Evolutionary conservation across 2,888 invertebrate species (phyloP), one percentile per base, ranked within the genome.

Genomic region (Acleris emargana): DNA sequence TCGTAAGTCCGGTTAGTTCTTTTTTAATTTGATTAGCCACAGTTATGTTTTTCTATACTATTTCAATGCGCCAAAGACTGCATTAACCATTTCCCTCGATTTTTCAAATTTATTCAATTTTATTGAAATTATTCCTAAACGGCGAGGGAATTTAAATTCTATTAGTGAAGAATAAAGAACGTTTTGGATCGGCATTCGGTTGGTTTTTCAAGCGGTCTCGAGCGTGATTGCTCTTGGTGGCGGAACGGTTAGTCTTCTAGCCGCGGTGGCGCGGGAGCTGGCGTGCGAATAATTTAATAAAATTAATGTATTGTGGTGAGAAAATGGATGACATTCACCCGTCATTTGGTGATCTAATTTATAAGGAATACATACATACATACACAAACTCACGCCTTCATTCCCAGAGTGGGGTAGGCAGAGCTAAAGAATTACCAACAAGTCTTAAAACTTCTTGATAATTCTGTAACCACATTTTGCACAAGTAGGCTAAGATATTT

Each of bases 151-250:
- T 51, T 38, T 52, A 18, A 17, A 3, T 25, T 17, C 11, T 66
- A 52, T 9, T n/a, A 2, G 1, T 5, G 17, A 25, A 7, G 59
- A 5, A 67, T 76, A 79, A 64, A 67, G 74, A 47, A 58, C 64
- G 62, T 63, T 73, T 78, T 76, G 17, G 64, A 42, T 68, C 67
- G 68, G 63, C 17, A 25, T 3, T 20, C 38, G 38, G 63, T 52
- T 42, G 67, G 70, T 71, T 75, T 78, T 80, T 81, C 81, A 79
- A 84, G 79, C 74, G 70, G 71, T 78, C 81, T 79, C 72, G 75
- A 78, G 70, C 71, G 71, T 76, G 74, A 79, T 78, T 75, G 76
- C 77, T 73, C 79, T 75, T 69, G 66, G 68, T 16, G 13, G 13
- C 51, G 51, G 54, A 55, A 17, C 71, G 64, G 63, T 75, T 72